These are phyloP conservation scores for Panthera leo DNA, from an alignment of 2,113 vertebrate species.

Conservation along the genomic window DNA sequence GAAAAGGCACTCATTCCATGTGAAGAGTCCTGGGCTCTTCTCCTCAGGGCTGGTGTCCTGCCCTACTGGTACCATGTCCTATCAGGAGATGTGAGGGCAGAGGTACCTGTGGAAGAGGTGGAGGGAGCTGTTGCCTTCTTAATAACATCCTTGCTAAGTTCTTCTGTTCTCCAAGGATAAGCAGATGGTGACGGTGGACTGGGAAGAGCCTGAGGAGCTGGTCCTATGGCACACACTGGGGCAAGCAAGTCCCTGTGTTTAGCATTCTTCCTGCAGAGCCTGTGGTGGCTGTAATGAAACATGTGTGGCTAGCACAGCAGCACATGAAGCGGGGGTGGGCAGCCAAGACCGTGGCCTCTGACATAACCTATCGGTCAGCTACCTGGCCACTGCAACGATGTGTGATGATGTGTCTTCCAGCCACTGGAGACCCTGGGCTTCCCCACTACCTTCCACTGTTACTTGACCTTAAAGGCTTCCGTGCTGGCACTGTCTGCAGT, in stretches of 20 bases:
- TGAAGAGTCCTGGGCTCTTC: background rate
- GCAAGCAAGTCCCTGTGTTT: background rate
- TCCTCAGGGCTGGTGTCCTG: background rate
- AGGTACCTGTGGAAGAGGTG: background rate
- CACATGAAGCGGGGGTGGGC: background rate
- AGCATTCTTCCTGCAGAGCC: background rate
- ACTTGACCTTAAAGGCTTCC: background rate
- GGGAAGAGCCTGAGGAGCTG: background rate
- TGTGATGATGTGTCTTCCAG: background rate
- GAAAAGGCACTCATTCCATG: background rate
- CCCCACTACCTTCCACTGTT: background rate
- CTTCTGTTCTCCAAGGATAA: background rate
- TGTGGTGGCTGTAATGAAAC: background rate
- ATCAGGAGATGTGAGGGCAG: background rate
- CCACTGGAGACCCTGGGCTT: background rate
- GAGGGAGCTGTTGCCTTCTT: background rate
- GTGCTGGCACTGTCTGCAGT: background rate
- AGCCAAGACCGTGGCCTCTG: background rate
- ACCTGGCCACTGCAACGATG: background rate
- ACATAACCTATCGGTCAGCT: fast-evolving
- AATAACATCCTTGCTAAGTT: background rate
- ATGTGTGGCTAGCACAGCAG: too few relatives aligned
- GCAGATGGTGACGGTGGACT: background rate
- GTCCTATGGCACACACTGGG: background rate
- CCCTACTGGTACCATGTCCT: background rate